Percentiles rank a stretch among this genome's conserved stretches.
Conservation (phyloP, 2,113 vertebrate genomes). For the Pterocles orientalis region DNA sequence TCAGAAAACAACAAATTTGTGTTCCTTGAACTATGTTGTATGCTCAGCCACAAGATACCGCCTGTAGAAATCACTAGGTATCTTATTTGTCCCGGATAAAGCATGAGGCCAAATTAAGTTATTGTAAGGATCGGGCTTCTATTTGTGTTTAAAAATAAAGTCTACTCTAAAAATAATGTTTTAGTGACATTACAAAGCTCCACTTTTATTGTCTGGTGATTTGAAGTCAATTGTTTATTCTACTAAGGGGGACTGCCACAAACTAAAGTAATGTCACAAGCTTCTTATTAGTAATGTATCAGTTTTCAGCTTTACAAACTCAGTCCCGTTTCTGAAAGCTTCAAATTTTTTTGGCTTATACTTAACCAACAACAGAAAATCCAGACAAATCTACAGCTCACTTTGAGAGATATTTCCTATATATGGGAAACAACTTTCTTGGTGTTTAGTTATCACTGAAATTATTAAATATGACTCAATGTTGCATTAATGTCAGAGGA, state of each 20-base stretch:
- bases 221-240: not conserved
- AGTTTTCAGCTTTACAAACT: not conserved
- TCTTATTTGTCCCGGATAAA: not conserved
- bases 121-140: not conserved
- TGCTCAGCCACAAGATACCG: not conserved
- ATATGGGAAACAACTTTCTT: not conserved
- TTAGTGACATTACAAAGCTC: not conserved
- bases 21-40: not conserved
- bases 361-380: not conserved
- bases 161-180: not conserved
- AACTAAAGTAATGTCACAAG: not conserved
- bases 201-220: not conserved
- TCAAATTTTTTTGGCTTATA: not conserved
- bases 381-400: not conserved
- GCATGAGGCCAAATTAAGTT: not conserved
- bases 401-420: not conserved
- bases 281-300: not conserved
- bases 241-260: not conserved
- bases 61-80: not conserved
- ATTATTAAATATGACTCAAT: not conserved
- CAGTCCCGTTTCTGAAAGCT: not conserved
- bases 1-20: not conserved
- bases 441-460: not conserved
- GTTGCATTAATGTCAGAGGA: not conserved
- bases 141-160: not conserved